A percentile compares a stretch with the other conserved stretches of the same genome.
These are phyloP conservation scores for Listronotus bonariensis DNA, from an alignment of 1,140 invertebrate species.

Conservation along the genomic window DNA sequence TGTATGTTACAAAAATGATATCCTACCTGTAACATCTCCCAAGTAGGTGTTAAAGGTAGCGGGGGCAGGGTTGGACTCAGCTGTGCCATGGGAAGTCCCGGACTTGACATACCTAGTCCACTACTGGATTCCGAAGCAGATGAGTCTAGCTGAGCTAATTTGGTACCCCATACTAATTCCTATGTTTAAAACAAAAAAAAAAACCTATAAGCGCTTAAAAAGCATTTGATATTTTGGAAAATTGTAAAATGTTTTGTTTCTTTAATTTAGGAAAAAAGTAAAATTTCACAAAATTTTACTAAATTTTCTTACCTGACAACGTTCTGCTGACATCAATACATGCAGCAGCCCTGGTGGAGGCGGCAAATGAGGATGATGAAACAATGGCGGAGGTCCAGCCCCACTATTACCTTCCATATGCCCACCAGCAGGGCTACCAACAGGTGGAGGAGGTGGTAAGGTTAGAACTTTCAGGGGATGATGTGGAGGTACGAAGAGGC, in stretches of 20 bases:
- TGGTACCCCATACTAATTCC: slow-evolving; percentile 80
- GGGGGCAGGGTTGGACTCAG: slow-evolving; percentile 61
- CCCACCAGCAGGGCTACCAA: slow-evolving; percentile 48
- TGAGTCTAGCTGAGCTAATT: slow-evolving; percentile 56
- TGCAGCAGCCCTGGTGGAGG: slow-evolving; percentile 72
- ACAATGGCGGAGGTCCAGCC: slow-evolving; percentile 49
- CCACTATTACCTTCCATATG: slow-evolving; percentile 33
- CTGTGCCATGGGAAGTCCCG: slow-evolving; percentile 54
- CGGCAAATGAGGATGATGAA: slow-evolving; percentile 58
- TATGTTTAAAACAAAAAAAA: slow-evolving; percentile 45
- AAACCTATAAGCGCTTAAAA: too few relatives aligned
- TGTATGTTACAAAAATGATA: too few relatives aligned
- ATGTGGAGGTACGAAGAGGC: slow-evolving; percentile 49
- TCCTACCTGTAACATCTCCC: slow-evolving; percentile 82
- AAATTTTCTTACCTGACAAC: slow-evolving; percentile 71
- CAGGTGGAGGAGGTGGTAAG: slow-evolving; percentile 56
- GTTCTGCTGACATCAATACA: slow-evolving; percentile 85
- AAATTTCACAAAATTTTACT: too few relatives aligned
- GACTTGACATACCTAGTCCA: slow-evolving; percentile 36
- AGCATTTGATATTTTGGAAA: too few relatives aligned
- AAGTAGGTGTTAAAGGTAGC: slow-evolving; percentile 71
- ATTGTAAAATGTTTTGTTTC: too few relatives aligned
- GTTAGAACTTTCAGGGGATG: slow-evolving; percentile 58
- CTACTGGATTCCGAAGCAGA: slow-evolving; percentile 35
- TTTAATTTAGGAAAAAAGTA: too few relatives aligned